Conservation (phyloP, 2,888 invertebrate species). For the Drosophila flavopinicola region DNA sequence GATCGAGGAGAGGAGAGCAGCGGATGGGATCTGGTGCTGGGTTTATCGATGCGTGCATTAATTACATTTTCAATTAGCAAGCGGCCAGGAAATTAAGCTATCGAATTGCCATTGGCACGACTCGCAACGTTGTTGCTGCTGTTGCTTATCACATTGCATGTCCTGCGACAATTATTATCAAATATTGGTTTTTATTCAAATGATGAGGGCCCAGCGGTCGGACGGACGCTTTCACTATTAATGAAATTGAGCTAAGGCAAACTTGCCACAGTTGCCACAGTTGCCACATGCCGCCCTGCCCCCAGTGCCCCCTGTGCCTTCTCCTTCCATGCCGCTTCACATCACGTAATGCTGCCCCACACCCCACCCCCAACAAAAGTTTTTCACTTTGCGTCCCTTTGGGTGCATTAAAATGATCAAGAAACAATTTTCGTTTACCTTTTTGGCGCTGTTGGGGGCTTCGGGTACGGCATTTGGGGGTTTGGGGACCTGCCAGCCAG, state of each 20-base stretch:
- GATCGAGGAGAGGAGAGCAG: too few relatives aligned
- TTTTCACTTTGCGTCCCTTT: constrained; percentile 76
- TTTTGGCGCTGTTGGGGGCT: constrained; percentile 54
- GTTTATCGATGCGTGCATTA: constrained; percentile 72
- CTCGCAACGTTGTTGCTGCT: constrained; percentile 1
- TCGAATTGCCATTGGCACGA: constrained; percentile 72
- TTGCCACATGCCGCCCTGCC: neutral
- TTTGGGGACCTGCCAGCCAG: constrained; percentile 36
- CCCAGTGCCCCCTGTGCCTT: neutral
- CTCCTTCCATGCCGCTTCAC: constrained; percentile 34
- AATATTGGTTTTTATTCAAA: constrained; percentile 75
- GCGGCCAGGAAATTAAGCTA: constrained; percentile 78
- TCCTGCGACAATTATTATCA: constrained; percentile 76
- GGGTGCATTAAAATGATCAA: constrained; percentile 84
- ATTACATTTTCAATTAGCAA: constrained; percentile 82
- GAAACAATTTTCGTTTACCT: constrained; percentile 83
- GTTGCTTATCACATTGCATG: constrained; percentile 62
- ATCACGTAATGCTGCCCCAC: constrained; percentile 64
- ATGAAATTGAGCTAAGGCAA: constrained; percentile 60
- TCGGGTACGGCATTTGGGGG: constrained; percentile 29
- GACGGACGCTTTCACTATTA: constrained; percentile 68
- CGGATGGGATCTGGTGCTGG: constrained; percentile 6
- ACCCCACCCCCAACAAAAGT: constrained; percentile 34
- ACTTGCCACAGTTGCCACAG: too few relatives aligned
- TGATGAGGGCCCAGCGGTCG: constrained; percentile 51